Evolutionary conservation across 2,113 vertebrate genomes (phyloP).

Genomic region (Mormyrus lacerda): DNA sequence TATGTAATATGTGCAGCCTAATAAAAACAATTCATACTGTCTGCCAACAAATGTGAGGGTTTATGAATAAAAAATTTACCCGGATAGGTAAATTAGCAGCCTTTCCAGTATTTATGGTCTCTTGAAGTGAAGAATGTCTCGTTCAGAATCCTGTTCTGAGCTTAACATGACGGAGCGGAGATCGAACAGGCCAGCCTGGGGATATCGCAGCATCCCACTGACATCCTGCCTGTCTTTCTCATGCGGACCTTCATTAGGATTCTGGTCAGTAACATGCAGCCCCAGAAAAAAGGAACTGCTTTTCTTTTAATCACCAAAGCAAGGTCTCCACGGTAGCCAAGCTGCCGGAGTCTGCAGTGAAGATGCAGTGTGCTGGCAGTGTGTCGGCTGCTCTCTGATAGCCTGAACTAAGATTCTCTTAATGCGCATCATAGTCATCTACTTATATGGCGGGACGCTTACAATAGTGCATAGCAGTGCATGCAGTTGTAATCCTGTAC

Average conservation of each 20-base stretch:
- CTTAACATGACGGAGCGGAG: neutral
- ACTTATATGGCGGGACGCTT: neutral
- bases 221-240: conserved; percentile 41
- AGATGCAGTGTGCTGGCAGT: neutral
- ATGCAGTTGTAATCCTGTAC: neutral
- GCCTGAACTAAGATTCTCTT: neutral
- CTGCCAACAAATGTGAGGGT: neutral
- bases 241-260: conserved; percentile 24
- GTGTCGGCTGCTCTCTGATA: neutral
- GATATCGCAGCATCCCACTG: conserved; percentile 27
- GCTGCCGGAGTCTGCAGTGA: neutral
- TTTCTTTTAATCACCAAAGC: neutral
- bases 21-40: neutral
- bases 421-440: neutral
- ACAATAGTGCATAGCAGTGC: neutral
- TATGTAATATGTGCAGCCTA: neutral
- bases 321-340: neutral
- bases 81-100: neutral
- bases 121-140: neutral
- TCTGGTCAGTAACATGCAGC: conserved; percentile 29
- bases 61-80: neutral
- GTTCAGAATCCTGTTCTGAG: neutral
- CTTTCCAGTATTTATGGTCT: neutral
- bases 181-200: neutral
- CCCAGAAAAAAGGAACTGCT: neutral